Base-by-base conservation (phyloP, 1,140 invertebrate genomes). In the Formica exsecta region DNA sequence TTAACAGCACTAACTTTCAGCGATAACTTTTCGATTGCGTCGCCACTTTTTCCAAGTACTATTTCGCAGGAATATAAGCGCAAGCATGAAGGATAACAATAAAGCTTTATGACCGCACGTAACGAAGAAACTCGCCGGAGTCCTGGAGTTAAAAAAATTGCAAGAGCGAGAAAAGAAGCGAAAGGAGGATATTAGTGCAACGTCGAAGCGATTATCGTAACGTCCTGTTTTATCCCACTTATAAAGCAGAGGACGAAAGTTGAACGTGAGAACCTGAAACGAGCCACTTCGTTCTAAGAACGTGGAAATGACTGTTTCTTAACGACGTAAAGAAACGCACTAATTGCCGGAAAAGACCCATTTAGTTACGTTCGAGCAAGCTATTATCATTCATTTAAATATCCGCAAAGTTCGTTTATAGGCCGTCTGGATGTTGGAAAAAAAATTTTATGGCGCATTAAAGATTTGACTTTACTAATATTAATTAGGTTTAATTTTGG, bases 351-450 rank as follows among this genome's bases (percentile, higher is more conserved):
- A 11, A 36, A 19, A 38, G n/a, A 71, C 36, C 77, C 36, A 54
- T 29, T 70, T 19, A 32, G 38, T 16, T 57, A 70, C 44, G 48
- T 57, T 29, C 32, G 64, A 80, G 44, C 44, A 54, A 80, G 48
- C 38, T 36, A 70, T 79, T 79, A 79, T 70, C 77, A 54, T 71
- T 80, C 70, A 71, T 80, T 80, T 80, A 66, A 80, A 80, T 80
- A 70, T 71, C 36, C 48, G 36, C 48, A 6, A 71, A 70, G 77
- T 71, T 71, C 48, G 36, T 57, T 80, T 36, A 68, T 3, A 32
- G 2, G 19, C 25, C 59, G 22, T 3, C 7, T 36, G 1, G 1
- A 0, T 22, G 13, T 25, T 22, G 32, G 22, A 22, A 57, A 44
- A 19, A 29, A 25, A 29, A 44, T 22, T 51, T 79, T 66, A 22